These are phyloP conservation scores for Scolopax bukidnonensis DNA, from an alignment of 2,797 vertebrate species.

Conservation along the genomic window DNA sequence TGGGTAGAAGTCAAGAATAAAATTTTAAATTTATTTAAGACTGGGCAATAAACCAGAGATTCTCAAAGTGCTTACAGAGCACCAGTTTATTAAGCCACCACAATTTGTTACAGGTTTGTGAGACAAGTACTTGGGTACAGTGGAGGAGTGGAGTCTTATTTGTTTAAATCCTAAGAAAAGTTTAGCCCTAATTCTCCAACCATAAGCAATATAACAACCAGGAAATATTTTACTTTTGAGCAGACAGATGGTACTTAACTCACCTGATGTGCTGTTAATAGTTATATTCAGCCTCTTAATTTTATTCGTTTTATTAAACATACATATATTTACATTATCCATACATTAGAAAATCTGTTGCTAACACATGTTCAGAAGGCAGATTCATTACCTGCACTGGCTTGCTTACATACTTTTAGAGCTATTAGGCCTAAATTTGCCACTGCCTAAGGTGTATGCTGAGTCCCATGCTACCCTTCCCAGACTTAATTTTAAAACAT, in stretches of 20 bases:
- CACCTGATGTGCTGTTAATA: not conserved
- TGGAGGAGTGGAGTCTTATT: not conserved
- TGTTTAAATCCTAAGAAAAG: not conserved
- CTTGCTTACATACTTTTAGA: slow-evolving; percentile 12
- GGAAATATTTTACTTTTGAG: not conserved
- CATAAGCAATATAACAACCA: not conserved
- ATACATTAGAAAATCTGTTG: not conserved
- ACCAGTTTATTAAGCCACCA: not conserved
- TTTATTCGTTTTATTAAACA: not conserved
- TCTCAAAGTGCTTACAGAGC: not conserved
- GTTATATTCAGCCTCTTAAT: not conserved
- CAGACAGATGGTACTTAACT: not conserved
- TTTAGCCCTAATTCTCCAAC: not conserved
- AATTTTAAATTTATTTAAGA: not conserved
- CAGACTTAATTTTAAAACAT: slow-evolving; percentile 51
- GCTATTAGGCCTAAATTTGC: not conserved
- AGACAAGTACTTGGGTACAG: not conserved
- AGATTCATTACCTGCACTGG: slow-evolving; percentile 5
- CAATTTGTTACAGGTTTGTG: not conserved
- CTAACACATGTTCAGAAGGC: not conserved
- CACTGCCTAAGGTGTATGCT: slow-evolving; percentile 18
- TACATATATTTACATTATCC: not conserved
- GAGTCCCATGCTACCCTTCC: slow-evolving; percentile 27
- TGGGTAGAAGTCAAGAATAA: not conserved
- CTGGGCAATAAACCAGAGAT: not conserved